These are phyloP conservation scores for Hafferia zeledoni DNA, from an alignment of 2,797 vertebrate species.

Conservation along the genomic window DNA sequence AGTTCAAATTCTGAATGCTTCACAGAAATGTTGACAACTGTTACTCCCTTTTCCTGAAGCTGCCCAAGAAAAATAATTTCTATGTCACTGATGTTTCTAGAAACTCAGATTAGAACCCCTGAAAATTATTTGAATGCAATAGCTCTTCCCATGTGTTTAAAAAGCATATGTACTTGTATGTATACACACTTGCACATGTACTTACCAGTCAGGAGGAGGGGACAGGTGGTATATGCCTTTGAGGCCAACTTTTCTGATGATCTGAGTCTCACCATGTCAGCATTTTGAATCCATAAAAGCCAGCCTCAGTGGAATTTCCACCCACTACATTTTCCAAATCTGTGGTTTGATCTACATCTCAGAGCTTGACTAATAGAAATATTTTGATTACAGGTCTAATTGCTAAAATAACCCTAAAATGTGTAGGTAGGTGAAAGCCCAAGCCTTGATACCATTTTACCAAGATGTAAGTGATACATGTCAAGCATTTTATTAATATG, in stretches of 20 bases:
- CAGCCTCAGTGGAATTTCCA: background rate
- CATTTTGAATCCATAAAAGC: background rate
- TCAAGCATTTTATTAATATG: background rate
- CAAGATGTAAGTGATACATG: background rate
- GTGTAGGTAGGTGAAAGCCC: background rate
- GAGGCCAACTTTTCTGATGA: background rate
- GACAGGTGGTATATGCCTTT: background rate
- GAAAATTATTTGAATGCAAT: background rate
- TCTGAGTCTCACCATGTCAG: background rate
- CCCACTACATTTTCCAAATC: background rate
- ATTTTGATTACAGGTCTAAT: background rate
- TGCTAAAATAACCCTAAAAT: background rate
- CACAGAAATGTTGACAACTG: background rate
- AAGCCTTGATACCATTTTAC: background rate
- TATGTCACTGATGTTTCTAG: background rate
- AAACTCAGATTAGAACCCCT: background rate
- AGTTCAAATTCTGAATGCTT: background rate
- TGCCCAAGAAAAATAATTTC: background rate
- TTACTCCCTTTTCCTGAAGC: background rate
- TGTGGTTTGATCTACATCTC: background rate
- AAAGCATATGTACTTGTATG: fast-evolving
- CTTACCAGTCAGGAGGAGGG: background rate
- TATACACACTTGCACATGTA: fast-evolving
- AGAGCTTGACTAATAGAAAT: background rate
- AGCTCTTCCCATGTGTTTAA: background rate